Base-by-base conservation (phyloP, 2,888 invertebrate species). In the Actias luna region DNA sequence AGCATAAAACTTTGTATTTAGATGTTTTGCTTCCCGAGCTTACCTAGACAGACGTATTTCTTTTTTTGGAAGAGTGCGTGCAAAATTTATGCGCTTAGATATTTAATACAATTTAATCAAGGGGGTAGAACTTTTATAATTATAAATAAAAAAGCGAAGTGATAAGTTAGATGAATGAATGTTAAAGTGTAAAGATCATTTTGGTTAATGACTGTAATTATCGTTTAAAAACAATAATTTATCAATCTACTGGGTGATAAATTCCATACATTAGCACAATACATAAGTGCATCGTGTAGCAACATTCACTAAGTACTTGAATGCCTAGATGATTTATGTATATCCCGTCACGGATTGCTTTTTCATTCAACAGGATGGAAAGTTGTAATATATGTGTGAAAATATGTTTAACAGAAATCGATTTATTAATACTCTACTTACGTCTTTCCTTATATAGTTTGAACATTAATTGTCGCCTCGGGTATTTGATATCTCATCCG, bases 351-450 rank as follows among this genome's bases (percentile, higher is more conserved):
- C 29, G n/a, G 4, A 55, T 29, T 7, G 14, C 29, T 55, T 55
- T 55, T 55, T 29, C 55, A 55, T 55, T n/a, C 5, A 55, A 55
- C 55, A 29, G 55, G 55, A 55, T 55, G 55, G 55, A 55, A 55
- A 55, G 55, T 55, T 55, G 55, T 55, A 55, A 55, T 55, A 29
- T 55, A 55, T 55, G 29, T 55, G 55, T 55, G 55, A 55, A 55
- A 55, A 55, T 55, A 55, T 55, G 16, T 55, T 55, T 55, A 55
- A 55, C 8, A 55, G 55, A 29, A 27, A 55, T 16, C 55, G 5
- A 55, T 55, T 55, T 29, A 27, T 29, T 46, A 46, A 39, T 39
- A 16, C 1, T n/a, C 36, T 46, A 22, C 10, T 55, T 55, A 55
- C 55, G 7, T 3, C 55, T 55, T 55, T 55, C 55, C 55, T 5